Evolutionary conservation across 2,797 vertebrate genomes (phyloP), one percentile per base, ranked within the genome.

Genomic region (Oceanodroma leucorhoa): DNA sequence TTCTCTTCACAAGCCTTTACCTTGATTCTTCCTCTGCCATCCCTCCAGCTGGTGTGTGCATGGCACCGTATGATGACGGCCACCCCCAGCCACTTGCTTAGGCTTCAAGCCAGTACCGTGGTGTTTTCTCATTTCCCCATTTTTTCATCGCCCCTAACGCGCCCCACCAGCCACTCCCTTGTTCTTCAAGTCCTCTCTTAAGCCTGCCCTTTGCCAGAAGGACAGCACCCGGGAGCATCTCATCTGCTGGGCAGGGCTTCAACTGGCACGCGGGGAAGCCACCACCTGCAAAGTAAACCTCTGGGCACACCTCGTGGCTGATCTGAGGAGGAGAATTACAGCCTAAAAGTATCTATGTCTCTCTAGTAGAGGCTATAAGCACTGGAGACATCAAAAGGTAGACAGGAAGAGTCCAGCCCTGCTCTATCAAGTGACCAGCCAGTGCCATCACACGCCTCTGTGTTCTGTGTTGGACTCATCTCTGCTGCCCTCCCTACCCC

Each of bases 11-110:
- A 80, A 14, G 5, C 43, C 24, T 48, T 78, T 75, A 46, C 84
- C 55, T 80, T 21, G 36, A 11, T 30, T 40, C 40, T 58, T 72
- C 65, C 64, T 77, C 61, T 77, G 40, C 91, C 60, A 30, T 40
- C 71, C 48, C 58, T 92, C 55, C 87, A 78, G 55, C 70, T 54
- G 66, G 32, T 5, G 0, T 26, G 36, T n/a, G 69, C 67, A 54
- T 0, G 4, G 61, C 80, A 71, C 64, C 8, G 1, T 66, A 22
- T 3, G 5, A 36, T 11, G 65, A 40, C 0, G 0, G 62, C 87
- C 73, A 84, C 43, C 48, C 36, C 51, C 67, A 78, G 50, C 38
- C 77, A 50, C 70, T 81, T n/a, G 36, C 67, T 50, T 48, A 50
- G 80, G 88, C 57, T 84, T 38, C 17, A 36, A 65, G 62, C 51